A percentile compares a stretch with the other conserved stretches of the same genome.
phyloP scores from a whole-genome alignment of 2,113 vertebrate genomes.

The Acrocephalus kingi region DNA sequence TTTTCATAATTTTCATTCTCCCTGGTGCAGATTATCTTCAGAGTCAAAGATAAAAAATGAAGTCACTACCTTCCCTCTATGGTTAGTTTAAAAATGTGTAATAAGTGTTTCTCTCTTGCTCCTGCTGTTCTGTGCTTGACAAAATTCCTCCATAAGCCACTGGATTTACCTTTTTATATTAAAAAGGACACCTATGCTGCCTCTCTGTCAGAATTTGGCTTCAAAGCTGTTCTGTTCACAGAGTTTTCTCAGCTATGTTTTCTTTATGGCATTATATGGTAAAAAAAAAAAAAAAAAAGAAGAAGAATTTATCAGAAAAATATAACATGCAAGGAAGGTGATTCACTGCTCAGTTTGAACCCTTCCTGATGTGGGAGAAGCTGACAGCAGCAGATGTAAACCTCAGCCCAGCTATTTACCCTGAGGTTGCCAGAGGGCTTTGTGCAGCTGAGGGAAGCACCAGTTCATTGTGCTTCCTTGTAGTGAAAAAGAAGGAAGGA shows the following conservation, averaged over 20 bases:
- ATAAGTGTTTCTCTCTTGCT: conserved; percentile 20
- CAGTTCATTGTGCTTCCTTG: background rate
- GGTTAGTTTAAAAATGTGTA: conserved; percentile 28
- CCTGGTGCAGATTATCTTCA: background rate
- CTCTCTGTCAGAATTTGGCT: background rate
- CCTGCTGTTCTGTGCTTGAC: conserved; percentile 15
- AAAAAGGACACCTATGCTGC: background rate
- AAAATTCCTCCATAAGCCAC: background rate
- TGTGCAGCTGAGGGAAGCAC: background rate
- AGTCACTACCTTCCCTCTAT: background rate
- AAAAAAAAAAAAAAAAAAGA: background rate
- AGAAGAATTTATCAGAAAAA: background rate
- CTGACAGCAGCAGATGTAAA: background rate
- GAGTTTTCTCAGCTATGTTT: background rate
- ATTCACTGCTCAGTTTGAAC: background rate
- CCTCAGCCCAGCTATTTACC: background rate
- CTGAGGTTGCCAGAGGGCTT: background rate
- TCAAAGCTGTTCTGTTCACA: background rate
- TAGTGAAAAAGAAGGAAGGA: background rate
- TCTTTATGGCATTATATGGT: background rate
- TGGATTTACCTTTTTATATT: conserved; percentile 1
- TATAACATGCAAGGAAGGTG: background rate
- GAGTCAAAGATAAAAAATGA: conserved; percentile 20
- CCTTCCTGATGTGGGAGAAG: background rate
- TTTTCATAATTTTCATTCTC: conserved; percentile 32